Evolutionary conservation across 2,888 invertebrate species (phyloP).

Genomic region (Geotrupes spiniger): DNA sequence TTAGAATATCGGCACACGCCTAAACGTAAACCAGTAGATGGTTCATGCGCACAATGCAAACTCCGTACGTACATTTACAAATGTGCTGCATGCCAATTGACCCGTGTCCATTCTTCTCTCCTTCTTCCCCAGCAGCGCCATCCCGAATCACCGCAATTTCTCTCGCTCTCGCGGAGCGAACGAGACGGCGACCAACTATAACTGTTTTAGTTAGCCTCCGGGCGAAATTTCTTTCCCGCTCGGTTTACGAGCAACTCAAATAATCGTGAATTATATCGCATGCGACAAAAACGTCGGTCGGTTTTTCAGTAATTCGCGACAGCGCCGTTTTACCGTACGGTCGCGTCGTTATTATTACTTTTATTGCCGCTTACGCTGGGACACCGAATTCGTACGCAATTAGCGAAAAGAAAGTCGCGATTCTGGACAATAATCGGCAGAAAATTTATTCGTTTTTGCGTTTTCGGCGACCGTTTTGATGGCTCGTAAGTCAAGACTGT

Average conservation of each 20-base stretch:
- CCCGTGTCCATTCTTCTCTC: constrained; percentile 18
- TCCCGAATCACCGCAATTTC: constrained; percentile 22
- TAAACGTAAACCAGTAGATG: too few relatives aligned
- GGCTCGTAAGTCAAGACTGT: too few relatives aligned
- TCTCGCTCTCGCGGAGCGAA: constrained; percentile 19
- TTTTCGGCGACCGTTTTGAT: too few relatives aligned
- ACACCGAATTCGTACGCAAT: constrained; percentile 12
- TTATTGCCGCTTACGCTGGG: constrained; percentile 5
- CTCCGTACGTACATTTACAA: background rate
- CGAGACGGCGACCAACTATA: constrained; percentile 12
- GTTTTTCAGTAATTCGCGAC: too few relatives aligned
- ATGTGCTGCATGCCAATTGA: constrained; percentile 19
- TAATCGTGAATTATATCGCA: constrained; percentile 15
- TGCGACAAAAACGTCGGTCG: too few relatives aligned
- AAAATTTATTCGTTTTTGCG: too few relatives aligned
- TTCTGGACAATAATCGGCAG: background rate
- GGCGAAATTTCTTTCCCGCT: constrained; percentile 18
- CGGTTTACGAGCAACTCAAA: constrained; percentile 14
- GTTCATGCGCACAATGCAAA: too few relatives aligned
- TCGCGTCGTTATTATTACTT: constrained; percentile 8
- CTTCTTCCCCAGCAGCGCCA: constrained; percentile 12
- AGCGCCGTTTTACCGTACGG: constrained; percentile 7
- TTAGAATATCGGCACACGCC: too few relatives aligned
- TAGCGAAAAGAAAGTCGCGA: constrained; percentile 11
- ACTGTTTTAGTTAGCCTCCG: constrained; percentile 18